Evolutionary conservation across 2,888 invertebrate genomes (phyloP), one percentile per base, ranked within the genome.

Genomic region (Scaptodrosophila latifasciaeformis): DNA sequence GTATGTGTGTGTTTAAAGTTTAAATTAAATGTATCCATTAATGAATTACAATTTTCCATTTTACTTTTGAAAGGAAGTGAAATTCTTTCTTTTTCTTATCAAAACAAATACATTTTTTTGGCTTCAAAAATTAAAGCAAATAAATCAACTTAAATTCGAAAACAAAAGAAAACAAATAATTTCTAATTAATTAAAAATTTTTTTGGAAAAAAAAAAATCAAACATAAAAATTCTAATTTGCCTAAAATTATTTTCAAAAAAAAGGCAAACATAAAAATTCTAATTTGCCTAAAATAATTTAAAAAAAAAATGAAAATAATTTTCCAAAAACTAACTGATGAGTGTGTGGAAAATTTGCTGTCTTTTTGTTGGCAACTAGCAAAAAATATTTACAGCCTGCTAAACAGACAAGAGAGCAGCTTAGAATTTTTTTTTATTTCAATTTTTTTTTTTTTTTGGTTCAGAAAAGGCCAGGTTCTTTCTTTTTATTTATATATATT

Each of bases 281-380:
- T 18, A 18, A 21, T 21, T 19, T 19, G 39, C 35, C 29, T 44
- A 58, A 59, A n/a, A n/a, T n/a, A n/a, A n/a, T n/a, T n/a, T n/a
- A n/a, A n/a, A n/a, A n/a, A n/a, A n/a, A 59, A 67, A 67, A 65
- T 66, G 59, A 72, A 74, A 77, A 72, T 74, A 77, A 74, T 77
- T 77, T 77, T 74, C 70, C 48, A 69, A 75, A 68, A 71, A 71
- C 71, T 65, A 60, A 61, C 62, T 40, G 39, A 37, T 47, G 19
- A 29, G 43, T 24, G 31, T 45, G 49, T 45, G 51, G 37, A 24
- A 30, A n/a, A n/a, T n/a, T n/a, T n/a, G n/a, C n/a, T n/a, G n/a
- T n/a, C n/a, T n/a, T n/a, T n/a, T n/a, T n/a, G n/a, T n/a, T n/a
- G n/a, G n/a, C n/a, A 55, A 65, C 54, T 31, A 54, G 37, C 42